Conservation (phyloP, 2,113 vertebrate genomes). For the Petroica traversi region DNA sequence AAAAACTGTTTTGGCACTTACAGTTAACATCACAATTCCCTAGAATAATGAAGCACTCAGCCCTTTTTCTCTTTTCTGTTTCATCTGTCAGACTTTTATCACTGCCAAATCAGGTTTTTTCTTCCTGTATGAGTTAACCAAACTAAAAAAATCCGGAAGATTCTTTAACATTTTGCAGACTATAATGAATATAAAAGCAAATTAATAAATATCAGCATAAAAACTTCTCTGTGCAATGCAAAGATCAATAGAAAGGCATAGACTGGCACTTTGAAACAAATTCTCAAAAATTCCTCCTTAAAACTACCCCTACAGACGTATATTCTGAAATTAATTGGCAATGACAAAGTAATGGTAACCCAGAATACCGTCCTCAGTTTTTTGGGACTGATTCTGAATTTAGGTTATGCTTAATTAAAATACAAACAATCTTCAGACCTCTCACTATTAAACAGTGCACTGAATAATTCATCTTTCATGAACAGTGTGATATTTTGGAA, state of each 20-base stretch:
- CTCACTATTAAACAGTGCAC: conserved; percentile 3
- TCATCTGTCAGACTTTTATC: neutral
- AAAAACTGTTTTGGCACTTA: neutral
- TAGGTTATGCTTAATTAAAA: conserved; percentile 51
- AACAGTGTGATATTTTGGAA: neutral
- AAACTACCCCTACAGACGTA: neutral
- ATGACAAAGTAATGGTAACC: neutral
- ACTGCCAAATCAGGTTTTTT: neutral
- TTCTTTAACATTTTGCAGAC: neutral
- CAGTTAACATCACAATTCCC: neutral
- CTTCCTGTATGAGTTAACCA: neutral
- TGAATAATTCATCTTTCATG: conserved; percentile 54
- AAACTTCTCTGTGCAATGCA: neutral
- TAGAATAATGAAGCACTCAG: neutral
- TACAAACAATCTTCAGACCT: conserved; percentile 11
- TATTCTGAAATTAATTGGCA: conserved; percentile 1
- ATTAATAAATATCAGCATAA: neutral
- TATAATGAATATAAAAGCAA: neutral
- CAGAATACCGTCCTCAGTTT: neutral
- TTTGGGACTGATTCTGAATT: conserved; percentile 4
- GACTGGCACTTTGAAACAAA: neutral
- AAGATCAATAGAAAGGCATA: neutral
- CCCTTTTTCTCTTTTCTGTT: neutral
- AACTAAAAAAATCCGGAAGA: neutral
- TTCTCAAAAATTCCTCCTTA: neutral